Percentiles rank a stretch among this genome's conserved stretches.
These are phyloP conservation scores for Dugesia japonica DNA, from an alignment of 2,888 invertebrate species.

Conservation along the genomic window DNA sequence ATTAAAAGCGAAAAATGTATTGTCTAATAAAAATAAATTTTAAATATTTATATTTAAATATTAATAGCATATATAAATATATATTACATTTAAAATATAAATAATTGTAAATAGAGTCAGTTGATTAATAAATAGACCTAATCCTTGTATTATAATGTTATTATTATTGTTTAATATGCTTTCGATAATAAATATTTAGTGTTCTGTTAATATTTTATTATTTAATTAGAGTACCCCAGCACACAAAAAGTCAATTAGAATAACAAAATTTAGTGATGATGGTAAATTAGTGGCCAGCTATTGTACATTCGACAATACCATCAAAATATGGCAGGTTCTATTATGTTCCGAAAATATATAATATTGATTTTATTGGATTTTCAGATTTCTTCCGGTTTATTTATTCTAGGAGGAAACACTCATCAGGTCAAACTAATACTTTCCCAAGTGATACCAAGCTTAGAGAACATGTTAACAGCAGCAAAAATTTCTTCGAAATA, in stretches of 20 bases:
- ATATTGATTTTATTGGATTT: background rate
- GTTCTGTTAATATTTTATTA: too few relatives aligned
- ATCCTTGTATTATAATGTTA: too few relatives aligned
- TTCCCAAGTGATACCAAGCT: background rate
- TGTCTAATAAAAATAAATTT: too few relatives aligned
- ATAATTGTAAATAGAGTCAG: too few relatives aligned
- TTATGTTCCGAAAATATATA: too few relatives aligned
- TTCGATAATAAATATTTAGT: too few relatives aligned
- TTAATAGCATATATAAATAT: too few relatives aligned
- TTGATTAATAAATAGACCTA: too few relatives aligned
- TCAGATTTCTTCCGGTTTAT: background rate
- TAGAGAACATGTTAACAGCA: background rate
- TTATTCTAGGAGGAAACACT: background rate
- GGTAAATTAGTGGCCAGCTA: background rate
- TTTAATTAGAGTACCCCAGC: background rate
- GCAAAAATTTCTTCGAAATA: background rate
- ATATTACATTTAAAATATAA: too few relatives aligned
- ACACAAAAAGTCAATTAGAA: background rate
- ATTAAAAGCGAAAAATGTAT: too few relatives aligned
- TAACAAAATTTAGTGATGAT: slow-evolving; percentile 1
- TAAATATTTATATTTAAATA: too few relatives aligned
- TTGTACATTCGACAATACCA: background rate
- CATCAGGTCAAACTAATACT: background rate
- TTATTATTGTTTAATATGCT: too few relatives aligned
- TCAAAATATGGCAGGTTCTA: slow-evolving; percentile 3